Conservation (phyloP, 2,797 vertebrate species). For the Fundulus diaphanus region DNA sequence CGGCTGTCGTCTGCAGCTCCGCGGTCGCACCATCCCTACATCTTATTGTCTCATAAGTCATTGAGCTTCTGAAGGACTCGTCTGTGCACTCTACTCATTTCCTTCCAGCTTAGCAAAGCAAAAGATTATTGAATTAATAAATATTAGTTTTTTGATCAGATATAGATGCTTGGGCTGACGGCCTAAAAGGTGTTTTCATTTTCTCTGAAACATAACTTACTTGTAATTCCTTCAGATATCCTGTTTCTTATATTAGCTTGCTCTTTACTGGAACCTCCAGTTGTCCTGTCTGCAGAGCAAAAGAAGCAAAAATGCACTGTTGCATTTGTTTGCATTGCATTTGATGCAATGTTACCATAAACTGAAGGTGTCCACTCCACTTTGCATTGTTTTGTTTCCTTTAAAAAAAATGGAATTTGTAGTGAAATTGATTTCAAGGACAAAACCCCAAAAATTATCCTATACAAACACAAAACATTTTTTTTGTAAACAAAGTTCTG, state of each 20-base stretch:
- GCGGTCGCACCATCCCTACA: conserved; percentile 16
- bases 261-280: no score
- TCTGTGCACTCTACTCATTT: neutral
- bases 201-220: neutral
- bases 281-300: no score
- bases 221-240: conserved; percentile 10
- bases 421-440: no score
- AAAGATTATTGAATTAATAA: conserved; percentile 18
- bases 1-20: conserved; percentile 24
- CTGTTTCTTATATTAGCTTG: neutral
- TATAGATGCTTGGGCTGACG: conserved; percentile 1
- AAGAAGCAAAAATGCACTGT: no score
- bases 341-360: no score
- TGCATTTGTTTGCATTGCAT: no score
- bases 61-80: conserved; percentile 29
- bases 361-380: no score
- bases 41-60: conserved; percentile 61
- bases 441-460: no score
- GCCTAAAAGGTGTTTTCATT: conserved; percentile 10
- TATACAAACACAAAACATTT: no score
- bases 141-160: conserved; percentile 8
- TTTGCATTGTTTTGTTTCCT: neutral
- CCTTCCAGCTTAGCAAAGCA: neutral
- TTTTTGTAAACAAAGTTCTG: no score
- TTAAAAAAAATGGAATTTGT: no score